A percentile compares a stretch with the other conserved stretches of the same genome.
Evolutionary conservation across 2,797 vertebrate genomes (phyloP).

Genomic region (Neosilurus hyrtlii): DNA sequence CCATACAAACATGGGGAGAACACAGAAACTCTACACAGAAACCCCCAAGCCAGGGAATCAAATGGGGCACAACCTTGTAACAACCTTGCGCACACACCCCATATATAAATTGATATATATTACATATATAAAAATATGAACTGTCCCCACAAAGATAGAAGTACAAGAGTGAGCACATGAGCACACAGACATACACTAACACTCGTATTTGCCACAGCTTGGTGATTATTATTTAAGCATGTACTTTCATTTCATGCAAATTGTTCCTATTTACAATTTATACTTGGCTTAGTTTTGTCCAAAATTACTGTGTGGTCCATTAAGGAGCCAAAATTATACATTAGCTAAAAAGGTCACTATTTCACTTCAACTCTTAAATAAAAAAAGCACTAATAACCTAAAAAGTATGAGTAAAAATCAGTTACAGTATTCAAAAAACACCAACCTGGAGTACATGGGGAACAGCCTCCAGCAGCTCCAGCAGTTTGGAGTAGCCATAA

Average conservation of each 20-base stretch:
- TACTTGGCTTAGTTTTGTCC: not conserved
- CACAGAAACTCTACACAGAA: too few relatives aligned
- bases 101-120: too few relatives aligned
- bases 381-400: not conserved
- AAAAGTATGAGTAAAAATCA: not conserved
- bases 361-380: not conserved
- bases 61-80: too few relatives aligned
- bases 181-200: not conserved
- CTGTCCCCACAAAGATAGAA: too few relatives aligned
- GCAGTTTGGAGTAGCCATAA: slow-evolving; percentile 91
- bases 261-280: not conserved
- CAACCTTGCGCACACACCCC: too few relatives aligned
- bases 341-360: not conserved
- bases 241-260: not conserved
- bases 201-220: not conserved
- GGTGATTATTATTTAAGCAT: not conserved
- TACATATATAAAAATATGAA: too few relatives aligned
- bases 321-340: not conserved
- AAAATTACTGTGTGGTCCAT: not conserved
- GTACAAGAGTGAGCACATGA: too few relatives aligned
- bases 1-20: too few relatives aligned
- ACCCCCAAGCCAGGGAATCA: too few relatives aligned
- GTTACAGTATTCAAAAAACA: not conserved
- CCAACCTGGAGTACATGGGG: slow-evolving; percentile 93
- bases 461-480: slow-evolving; percentile 94